Evolutionary conservation across 2,888 invertebrate species (phyloP).

Genomic region (Megastigmus dorsalis): DNA sequence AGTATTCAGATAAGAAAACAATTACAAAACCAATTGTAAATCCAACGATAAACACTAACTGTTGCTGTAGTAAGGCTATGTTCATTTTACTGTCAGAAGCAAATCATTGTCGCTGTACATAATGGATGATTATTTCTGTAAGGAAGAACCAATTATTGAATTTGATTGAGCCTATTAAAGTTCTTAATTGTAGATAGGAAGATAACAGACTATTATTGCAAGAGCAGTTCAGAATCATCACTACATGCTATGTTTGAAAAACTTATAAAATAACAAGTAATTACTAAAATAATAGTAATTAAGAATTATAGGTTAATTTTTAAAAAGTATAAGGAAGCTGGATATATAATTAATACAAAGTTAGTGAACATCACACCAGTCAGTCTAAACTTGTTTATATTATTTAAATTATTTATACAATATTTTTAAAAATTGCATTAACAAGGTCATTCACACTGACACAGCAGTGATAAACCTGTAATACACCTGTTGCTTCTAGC

Average conservation of each 20-base stretch:
- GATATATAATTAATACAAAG: conserved; percentile 2
- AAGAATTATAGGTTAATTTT: conserved; percentile 39
- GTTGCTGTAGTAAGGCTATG: conserved; percentile 53
- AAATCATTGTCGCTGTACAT: conserved; percentile 31
- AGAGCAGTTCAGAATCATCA: conserved; percentile 6
- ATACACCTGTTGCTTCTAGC: conserved; percentile 50
- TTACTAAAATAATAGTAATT: background rate
- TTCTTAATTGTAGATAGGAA: background rate
- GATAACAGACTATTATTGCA: background rate
- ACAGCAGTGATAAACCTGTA: conserved; percentile 33
- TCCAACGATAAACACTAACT: conserved; percentile 61
- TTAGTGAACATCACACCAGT: background rate
- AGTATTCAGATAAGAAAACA: conserved; percentile 52
- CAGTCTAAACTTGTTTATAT: conserved; percentile 34
- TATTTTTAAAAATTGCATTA: conserved; percentile 42
- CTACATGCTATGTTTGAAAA: background rate
- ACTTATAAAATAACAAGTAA: conserved; percentile 22
- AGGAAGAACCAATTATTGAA: conserved; percentile 45
- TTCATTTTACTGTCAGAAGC: conserved; percentile 55
- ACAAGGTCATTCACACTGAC: conserved; percentile 36
- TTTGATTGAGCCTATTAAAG: conserved; percentile 20
- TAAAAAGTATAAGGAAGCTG: background rate
- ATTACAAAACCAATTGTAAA: conserved; percentile 64
- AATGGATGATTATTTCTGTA: conserved; percentile 42
- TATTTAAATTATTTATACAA: conserved; percentile 46